These are phyloP conservation scores for Delphinapterus leucas DNA, from an alignment of 2,113 vertebrate genomes.

Conservation along the genomic window DNA sequence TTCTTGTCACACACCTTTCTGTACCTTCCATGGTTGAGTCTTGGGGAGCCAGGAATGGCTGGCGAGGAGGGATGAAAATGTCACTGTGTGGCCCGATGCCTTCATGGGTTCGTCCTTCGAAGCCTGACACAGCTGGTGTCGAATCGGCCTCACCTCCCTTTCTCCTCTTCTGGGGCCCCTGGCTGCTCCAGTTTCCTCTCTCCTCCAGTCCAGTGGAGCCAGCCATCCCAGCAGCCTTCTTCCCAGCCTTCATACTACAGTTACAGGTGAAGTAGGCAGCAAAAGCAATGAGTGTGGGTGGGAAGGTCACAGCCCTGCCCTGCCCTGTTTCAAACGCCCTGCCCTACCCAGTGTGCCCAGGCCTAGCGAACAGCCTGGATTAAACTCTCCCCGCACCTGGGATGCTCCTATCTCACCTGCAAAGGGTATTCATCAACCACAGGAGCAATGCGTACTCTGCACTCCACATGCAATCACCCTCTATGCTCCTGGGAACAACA, in stretches of 20 bases:
- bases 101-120: not conserved
- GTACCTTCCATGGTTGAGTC: not conserved
- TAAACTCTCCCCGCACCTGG: not conserved
- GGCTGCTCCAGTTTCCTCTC: not conserved
- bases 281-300: no score
- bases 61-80: not conserved
- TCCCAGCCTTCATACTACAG: slow-evolving; percentile 65
- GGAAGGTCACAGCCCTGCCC: no score
- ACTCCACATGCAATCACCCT: not conserved
- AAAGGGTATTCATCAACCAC: slow-evolving; percentile 27
- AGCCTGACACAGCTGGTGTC: not conserved
- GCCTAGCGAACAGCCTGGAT: not conserved
- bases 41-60: not conserved
- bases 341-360: not conserved
- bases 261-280: slow-evolving; percentile 65
- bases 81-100: not conserved
- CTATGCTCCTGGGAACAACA: not conserved
- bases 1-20: slow-evolving; percentile 20
- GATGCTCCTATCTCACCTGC: not conserved
- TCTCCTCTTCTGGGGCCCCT: not conserved
- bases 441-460: not conserved
- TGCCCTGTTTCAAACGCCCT: slow-evolving; percentile 56
- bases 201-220: not conserved
- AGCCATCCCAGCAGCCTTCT: not conserved
- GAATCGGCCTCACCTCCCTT: not conserved